Evolutionary conservation across 1,140 invertebrate species (phyloP), one percentile per base, ranked within the genome.

Genomic region (Drusus annulatus): DNA sequence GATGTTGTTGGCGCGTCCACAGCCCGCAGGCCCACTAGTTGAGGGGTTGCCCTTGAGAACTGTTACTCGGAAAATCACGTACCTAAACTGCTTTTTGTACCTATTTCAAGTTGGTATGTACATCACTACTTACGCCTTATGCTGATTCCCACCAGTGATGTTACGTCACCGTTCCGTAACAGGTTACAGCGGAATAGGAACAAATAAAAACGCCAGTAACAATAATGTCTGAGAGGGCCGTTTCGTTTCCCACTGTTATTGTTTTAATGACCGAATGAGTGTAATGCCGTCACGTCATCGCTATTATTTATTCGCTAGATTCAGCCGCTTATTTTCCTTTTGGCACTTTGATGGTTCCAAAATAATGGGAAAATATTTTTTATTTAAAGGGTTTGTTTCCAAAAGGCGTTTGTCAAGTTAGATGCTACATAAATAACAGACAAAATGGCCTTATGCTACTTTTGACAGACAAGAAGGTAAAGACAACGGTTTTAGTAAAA

Each of bases 211-310:
- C 28, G 15, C 31, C 23, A 28, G 31, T 8, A 36, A 36, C 31
- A 68, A 68, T 68, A 68, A 68, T 19, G 23, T 3, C 16, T 45
- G 16, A 17, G 31, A 45, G 13, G 63, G 25, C 63, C 31, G 31
- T 68, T 68, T 68, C 19, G n/a, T 68, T 63, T 68, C 63, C 63
- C 31, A 68, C 31, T 68, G 31, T 68, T 36, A n/a, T 36, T 68
- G 16, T n/a, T 36, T 68, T 68, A 36, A 45, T 21, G 15, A 23
- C 60, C 60, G 19, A 63, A 16, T 21, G 15, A 23, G 23, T 45
- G 36, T 45, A 63, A 16, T 21, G 60, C n/a, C n/a, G 45, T 45
- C 21, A 51, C 52, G 63, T 65, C 65, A 68, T 21, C 45, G n/a
- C 36, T 60, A 78, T 65, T 50, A 19, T 45, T 45, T 68, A n/a